Percentiles rank a stretch among this genome's conserved stretches.
These are phyloP conservation scores for Tychaedon coryphoeus DNA, from an alignment of 2,113 vertebrate species.

Conservation along the genomic window DNA sequence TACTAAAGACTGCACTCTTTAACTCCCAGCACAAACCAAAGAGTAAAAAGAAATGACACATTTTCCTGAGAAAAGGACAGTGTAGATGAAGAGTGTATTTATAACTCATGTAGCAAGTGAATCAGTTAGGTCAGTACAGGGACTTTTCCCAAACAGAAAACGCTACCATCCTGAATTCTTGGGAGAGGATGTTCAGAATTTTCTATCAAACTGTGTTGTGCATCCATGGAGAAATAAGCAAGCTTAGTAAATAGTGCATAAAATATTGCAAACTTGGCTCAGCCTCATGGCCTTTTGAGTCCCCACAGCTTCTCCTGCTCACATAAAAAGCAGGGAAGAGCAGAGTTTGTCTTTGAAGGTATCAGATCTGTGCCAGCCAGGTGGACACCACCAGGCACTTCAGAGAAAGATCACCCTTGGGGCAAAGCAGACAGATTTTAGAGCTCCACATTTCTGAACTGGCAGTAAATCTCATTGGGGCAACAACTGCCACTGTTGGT, in stretches of 20 bases:
- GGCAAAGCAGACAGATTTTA: neutral
- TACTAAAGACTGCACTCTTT: neutral
- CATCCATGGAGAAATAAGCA: neutral
- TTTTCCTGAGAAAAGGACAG: neutral
- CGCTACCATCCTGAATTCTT: neutral
- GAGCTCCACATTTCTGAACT: neutral
- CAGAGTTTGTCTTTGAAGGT: neutral
- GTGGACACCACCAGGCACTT: neutral
- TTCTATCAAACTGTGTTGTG: neutral
- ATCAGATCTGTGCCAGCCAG: neutral
- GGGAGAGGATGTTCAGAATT: neutral
- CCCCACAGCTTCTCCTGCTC: neutral
- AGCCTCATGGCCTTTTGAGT: neutral
- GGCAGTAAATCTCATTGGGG: neutral
- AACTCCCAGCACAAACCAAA: neutral
- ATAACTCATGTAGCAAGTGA: neutral
- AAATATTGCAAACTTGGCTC: slow-evolving; percentile 25
- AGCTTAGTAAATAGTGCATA: slow-evolving; percentile 22
- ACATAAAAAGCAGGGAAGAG: neutral
- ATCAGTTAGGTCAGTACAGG: neutral
- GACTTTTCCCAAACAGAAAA: neutral
- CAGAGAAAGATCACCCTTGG: neutral
- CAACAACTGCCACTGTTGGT: neutral
- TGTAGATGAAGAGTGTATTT: neutral
- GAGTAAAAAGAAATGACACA: neutral